phyloP scores from a whole-genome alignment of 2,888 invertebrate species.

The Chrysolina oricalcia region DNA sequence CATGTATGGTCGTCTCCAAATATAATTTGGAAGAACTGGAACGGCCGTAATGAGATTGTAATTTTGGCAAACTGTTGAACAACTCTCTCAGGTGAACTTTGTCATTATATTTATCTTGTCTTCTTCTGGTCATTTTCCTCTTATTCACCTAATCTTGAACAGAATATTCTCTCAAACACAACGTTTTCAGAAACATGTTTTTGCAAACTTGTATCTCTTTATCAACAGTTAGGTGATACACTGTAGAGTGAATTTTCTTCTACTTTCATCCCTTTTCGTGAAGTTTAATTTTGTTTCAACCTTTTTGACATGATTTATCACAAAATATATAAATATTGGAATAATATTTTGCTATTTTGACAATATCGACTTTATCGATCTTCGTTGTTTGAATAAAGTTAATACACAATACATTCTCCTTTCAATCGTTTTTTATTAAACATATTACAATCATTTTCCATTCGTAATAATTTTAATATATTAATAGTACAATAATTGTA shows the following conservation, averaged over 20 bases:
- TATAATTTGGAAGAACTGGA: slow-evolving; percentile 53
- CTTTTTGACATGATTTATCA: slow-evolving; percentile 20
- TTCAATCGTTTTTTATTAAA: too few relatives aligned
- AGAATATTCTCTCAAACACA: slow-evolving; percentile 19
- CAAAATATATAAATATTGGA: slow-evolving; percentile 27
- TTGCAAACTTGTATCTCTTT: slow-evolving; percentile 23
- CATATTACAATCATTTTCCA: too few relatives aligned
- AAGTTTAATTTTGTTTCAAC: slow-evolving; percentile 20
- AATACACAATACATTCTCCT: too few relatives aligned
- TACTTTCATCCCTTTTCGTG: slow-evolving; percentile 6
- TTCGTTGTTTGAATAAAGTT: too few relatives aligned
- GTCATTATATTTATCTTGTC: not conserved
- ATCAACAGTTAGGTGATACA: slow-evolving; percentile 10
- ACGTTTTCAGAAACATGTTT: slow-evolving; percentile 22
- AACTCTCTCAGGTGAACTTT: slow-evolving; percentile 35
- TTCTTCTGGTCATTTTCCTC: not conserved
- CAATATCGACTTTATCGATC: slow-evolving; percentile 25
- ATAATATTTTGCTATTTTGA: slow-evolving; percentile 7
- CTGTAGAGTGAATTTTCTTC: slow-evolving; percentile 28
- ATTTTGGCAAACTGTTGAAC: slow-evolving; percentile 54
- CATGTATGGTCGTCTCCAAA: slow-evolving; percentile 49
- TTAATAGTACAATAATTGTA: too few relatives aligned
- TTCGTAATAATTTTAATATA: too few relatives aligned
- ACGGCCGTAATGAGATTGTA: slow-evolving; percentile 56
- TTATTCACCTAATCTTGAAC: slow-evolving; percentile 29